Conservation (phyloP, 1,140 invertebrate species). For the Trachelipus rathkii region DNA sequence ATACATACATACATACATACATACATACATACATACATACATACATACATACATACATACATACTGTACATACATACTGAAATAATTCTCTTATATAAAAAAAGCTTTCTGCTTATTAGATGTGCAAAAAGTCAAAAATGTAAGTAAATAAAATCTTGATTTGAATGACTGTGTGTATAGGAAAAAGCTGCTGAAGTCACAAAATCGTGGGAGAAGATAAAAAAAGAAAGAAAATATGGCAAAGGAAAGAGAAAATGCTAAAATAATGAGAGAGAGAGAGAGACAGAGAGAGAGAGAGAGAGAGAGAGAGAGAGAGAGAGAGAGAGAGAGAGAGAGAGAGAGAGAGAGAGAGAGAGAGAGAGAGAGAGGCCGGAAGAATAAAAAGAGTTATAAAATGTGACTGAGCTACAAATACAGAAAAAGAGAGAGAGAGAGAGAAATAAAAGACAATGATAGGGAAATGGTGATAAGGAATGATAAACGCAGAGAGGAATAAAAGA, state of each 20-base stretch:
- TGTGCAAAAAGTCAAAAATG: too few species aligned
- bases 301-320: background rate
- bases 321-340: too few species aligned
- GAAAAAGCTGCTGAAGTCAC: too few species aligned
- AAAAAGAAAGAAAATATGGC: background rate
- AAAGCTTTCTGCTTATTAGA: too few species aligned
- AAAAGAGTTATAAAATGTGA: too few species aligned
- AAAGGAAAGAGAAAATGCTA: background rate
- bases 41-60: too few species aligned
- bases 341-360: background rate
- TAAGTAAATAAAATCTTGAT: too few species aligned
- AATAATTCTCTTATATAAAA: too few species aligned
- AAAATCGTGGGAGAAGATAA: background rate
- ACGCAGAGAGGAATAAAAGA: slow-evolving; percentile 18
- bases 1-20: too few species aligned
- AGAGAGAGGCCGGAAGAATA: background rate
- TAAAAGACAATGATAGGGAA: background rate
- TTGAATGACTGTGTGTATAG: too few species aligned
- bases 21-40: too few species aligned
- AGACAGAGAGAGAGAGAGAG: slow-evolving; percentile 23
- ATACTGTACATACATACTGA: too few species aligned
- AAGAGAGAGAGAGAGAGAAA: slow-evolving; percentile 13
- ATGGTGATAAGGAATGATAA: background rate
- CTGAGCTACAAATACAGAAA: background rate
- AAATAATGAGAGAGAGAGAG: background rate